Evolutionary conservation across 2,113 vertebrate genomes (phyloP), one percentile per base, ranked within the genome.

Genomic region (Barbus barbus): DNA sequence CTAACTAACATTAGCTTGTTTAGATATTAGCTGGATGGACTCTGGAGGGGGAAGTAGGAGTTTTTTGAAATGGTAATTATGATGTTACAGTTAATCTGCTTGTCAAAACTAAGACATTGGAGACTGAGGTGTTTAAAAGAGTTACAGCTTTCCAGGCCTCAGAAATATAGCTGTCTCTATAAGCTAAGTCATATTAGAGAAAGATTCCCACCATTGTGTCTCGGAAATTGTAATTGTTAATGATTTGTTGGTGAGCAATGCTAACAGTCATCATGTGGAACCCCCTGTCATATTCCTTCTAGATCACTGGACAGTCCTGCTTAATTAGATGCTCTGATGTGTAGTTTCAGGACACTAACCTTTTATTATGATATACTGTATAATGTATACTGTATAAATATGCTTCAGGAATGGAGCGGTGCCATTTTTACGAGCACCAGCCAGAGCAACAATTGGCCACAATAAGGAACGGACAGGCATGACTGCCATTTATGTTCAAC

Each of bases 281-380:
- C 9, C 74, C 22, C 20, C 41, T 48, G 41, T 75, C 14, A 65
- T 13, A 28, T 48, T 48, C 44, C 20, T 51, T 14, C 13, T 51
- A 65, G 26, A 51, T 81, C 78, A 69, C 24, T 69, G 9, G 20
- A 33, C 12, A 9, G 18, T 67, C 63, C 5, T 18, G n/a, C 41
- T 14, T 51, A 81, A 33, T 81, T 48, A 31, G 24, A 3, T 28
- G 38, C 24, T 9, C 4, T 18, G 48, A 51, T 51, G 48, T 51
- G 48, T 18, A 18, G 48, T 81, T 81, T 81, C 16, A 67, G 61
- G 11, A 69, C n/a, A 4, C 26, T 3, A 22, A 44, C 2, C 61
- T 81, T 81, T 81, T 81, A 81, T 81, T 67, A 81, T 67, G 1
- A 65, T 67, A 22, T 48, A 18, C 38, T 67, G 18, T 80, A 16